A percentile compares a stretch with the other conserved stretches of the same genome.
phyloP scores from a whole-genome alignment of 2,888 invertebrate species.

The Deilephila elpenor region DNA sequence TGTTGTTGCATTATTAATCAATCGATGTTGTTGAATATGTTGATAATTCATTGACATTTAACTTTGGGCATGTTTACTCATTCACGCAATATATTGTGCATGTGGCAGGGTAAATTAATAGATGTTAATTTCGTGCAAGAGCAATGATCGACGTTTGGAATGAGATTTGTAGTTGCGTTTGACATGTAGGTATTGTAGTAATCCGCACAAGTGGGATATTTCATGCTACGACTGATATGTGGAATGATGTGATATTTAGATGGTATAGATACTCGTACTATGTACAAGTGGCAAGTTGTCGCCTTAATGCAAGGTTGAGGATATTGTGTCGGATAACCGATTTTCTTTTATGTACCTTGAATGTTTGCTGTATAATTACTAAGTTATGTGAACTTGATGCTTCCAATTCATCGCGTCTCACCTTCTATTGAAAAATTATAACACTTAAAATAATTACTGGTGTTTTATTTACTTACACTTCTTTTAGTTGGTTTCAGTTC shows the following conservation, averaged over 20 bases:
- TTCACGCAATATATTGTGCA: neutral
- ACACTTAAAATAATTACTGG: neutral
- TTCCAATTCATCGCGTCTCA: neutral
- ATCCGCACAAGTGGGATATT: neutral
- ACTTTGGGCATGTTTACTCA: too few relatives aligned
- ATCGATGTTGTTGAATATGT: too few relatives aligned
- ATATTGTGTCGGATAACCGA: too few relatives aligned
- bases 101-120: neutral
- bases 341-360: neutral
- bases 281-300: neutral
- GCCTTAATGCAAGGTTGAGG: neutral
- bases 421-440: neutral
- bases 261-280: conserved; percentile 10
- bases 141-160: neutral
- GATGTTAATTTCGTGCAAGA: neutral
- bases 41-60: too few relatives aligned
- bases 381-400: neutral
- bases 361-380: neutral
- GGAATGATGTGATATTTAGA: conserved; percentile 22
- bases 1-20: too few relatives aligned
- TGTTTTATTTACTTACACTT: neutral
- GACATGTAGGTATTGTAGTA: neutral
- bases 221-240: conserved; percentile 3
- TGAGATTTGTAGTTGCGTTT: neutral
- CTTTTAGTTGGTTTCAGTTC: too few relatives aligned